Conservation (phyloP, 2,888 invertebrate species). For the Melitaea athalia region DNA sequence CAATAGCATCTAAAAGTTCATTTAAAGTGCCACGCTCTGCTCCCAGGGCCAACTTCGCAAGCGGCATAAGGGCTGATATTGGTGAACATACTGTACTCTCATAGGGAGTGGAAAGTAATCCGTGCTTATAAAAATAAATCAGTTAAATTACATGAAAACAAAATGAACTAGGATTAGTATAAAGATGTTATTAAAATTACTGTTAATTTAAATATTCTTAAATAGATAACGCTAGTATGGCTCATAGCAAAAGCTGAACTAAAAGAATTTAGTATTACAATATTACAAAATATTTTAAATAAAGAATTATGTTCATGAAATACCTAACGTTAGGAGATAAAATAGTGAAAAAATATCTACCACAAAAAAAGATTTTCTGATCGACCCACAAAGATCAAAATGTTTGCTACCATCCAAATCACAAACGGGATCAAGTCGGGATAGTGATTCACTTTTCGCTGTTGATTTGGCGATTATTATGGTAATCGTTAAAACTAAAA, state of each 20-base stretch:
- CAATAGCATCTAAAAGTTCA: conserved; percentile 51
- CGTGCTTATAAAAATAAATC: conserved; percentile 40
- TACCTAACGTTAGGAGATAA: background rate
- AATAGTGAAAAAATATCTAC: conserved; percentile 10
- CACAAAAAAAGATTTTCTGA: conserved; percentile 33
- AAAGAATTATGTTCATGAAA: background rate
- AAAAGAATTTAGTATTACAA: no score
- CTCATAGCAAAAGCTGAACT: no score
- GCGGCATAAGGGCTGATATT: conserved; percentile 55
- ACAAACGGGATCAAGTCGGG: background rate
- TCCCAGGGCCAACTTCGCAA: conserved; percentile 59
- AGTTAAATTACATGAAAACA: background rate
- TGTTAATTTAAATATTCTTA: no score
- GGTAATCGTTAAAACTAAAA: background rate
- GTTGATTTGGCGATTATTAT: background rate
- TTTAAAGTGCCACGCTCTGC: conserved; percentile 41
- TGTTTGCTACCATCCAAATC: background rate
- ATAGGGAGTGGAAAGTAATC: conserved; percentile 35
- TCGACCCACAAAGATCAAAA: conserved; percentile 23
- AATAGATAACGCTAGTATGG: no score
- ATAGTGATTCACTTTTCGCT: background rate
- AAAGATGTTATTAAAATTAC: no score
- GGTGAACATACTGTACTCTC: conserved; percentile 59
- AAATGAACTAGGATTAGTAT: no score
- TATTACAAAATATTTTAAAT: background rate